Percentiles rank a stretch among this genome's conserved stretches.
Evolutionary conservation across 2,113 vertebrate genomes (phyloP).

Genomic region (Percopsis transmontana): DNA sequence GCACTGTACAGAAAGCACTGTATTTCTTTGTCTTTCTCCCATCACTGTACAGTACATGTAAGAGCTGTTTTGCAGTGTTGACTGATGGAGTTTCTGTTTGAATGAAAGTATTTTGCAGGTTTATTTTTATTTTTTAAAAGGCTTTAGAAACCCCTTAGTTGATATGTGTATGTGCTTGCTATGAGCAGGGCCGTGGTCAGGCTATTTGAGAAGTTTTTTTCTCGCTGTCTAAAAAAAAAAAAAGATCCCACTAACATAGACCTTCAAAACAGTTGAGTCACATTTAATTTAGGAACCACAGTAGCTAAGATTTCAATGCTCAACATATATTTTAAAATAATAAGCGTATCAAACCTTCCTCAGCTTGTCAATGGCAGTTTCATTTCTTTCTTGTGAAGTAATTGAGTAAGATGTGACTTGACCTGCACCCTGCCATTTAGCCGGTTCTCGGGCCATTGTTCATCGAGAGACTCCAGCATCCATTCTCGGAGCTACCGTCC

Average conservation of each 20-base stretch:
- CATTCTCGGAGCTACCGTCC: background rate
- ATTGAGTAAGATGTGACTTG: background rate
- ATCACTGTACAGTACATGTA: background rate
- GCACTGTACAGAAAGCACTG: background rate
- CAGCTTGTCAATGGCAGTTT: background rate
- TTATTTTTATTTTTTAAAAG: background rate
- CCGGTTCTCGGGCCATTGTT: conserved; percentile 1
- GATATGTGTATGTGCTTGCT: too few relatives aligned
- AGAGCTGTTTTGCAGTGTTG: conserved; percentile 14
- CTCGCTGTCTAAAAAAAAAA: too few relatives aligned
- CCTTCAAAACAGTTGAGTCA: too few relatives aligned
- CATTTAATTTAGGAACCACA: too few relatives aligned
- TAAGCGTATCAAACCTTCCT: background rate
- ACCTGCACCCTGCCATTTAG: background rate
- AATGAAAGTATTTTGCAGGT: background rate
- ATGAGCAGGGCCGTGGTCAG: too few relatives aligned
- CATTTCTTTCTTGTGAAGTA: background rate
- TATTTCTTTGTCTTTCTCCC: conserved; percentile 5
- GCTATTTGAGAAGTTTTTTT: too few relatives aligned
- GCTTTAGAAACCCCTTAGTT: too few relatives aligned
- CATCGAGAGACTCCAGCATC: conserved; percentile 2
- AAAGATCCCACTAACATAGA: too few relatives aligned
- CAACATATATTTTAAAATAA: too few relatives aligned
- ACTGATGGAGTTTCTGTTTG: conserved; percentile 6
- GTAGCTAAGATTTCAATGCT: too few relatives aligned